Evolutionary conservation across 2,797 vertebrate species (phyloP).

Genomic region (Diceros bicornis): DNA sequence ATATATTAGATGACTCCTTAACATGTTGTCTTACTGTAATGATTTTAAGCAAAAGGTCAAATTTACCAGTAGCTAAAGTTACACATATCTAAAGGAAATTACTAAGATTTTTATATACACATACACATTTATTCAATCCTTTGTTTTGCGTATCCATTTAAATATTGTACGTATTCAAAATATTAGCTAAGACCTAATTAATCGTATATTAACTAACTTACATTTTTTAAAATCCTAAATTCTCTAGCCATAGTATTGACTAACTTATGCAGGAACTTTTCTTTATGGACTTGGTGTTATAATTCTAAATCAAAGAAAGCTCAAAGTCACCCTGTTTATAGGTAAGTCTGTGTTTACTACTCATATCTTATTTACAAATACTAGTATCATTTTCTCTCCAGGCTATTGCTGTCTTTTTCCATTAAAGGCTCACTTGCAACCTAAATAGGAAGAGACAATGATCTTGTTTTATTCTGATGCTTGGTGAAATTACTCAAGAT

Average conservation of each 20-base stretch:
- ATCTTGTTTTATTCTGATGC: background rate
- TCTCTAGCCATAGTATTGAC: background rate
- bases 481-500: background rate
- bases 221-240: background rate
- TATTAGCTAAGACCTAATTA: background rate
- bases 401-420: background rate
- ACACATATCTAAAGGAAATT: background rate
- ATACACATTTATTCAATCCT: background rate
- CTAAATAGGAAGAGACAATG: background rate
- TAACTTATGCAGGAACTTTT: background rate
- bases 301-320: background rate
- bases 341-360: background rate
- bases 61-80: background rate
- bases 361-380: background rate
- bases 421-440: background rate
- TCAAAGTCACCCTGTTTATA: background rate
- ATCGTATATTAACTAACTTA: background rate
- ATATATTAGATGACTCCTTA: slow-evolving; percentile 54
- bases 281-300: background rate
- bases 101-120: background rate
- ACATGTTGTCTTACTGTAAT: background rate
- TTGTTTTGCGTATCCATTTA: slow-evolving; percentile 11
- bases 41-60: slow-evolving; percentile 63
- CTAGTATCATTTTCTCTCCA: background rate
- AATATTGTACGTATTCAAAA: background rate